Evolutionary conservation across 2,113 vertebrate genomes (phyloP), one percentile per base, ranked within the genome.

Genomic region (Calyptomena viridis): DNA sequence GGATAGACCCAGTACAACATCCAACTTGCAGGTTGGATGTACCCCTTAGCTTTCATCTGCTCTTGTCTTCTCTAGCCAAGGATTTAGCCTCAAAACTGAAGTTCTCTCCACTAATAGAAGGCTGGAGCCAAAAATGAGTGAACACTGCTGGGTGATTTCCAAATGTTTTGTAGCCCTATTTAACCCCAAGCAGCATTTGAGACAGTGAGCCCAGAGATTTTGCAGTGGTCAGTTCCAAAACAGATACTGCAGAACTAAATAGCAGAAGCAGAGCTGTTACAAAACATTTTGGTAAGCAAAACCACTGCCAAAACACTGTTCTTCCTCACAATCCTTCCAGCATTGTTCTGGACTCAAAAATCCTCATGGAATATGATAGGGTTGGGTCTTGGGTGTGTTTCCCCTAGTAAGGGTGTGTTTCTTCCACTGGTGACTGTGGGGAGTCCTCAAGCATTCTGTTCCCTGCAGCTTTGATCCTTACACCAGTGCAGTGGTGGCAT

Each of bases 31-130:
- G 42, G 24, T 82, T 12, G 3, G 86, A 88, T 60, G 17, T 33
- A 79, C 73, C 58, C 16, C 55, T 89, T 50, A 69, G 59, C 60
- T 90, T 95, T 90, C 80, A 59, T 63, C 16, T 63, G 50, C 27
- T 52, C 14, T 44, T 90, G 46, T 92, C 60, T 53, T 78, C 76
- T 86, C 88, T 37, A 73, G 3, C 39, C 33, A 30, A 31, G 37
- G 25, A 84, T 78, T 78, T 75, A 92, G 56, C 50, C 58, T 94
- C n/a, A 66, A 11, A 87, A 69, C 37, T 85, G 56, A 87, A 68
- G 30, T 15, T 55, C 27, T 49, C 23, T 64, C 20, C 40, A 17
- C 62, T 81, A 52, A 31, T 90, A 68, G 63, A 69, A 83, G 47
- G 31, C 25, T 80, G 20, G 27, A 93, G n/a, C 18, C 64, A 94